Evolutionary conservation across 2,113 vertebrate genomes (phyloP), one percentile per base, ranked within the genome.

Genomic region (Microcebus ravelobensis): DNA sequence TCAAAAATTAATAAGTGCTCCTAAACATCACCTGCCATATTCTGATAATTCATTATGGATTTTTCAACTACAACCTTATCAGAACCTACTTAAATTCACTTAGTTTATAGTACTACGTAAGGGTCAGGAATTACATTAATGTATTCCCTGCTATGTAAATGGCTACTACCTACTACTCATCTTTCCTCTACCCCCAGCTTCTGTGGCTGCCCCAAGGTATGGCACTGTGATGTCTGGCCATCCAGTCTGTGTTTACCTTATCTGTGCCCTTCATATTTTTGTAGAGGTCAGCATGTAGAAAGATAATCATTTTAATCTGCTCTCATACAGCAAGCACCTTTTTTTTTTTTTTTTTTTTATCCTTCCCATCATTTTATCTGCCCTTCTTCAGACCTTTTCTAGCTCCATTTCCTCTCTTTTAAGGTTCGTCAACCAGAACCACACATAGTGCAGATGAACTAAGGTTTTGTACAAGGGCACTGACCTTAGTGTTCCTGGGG

Each of bases 381-480:
- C 90, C 87, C 96, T 97, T 95, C 93, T 76, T 89, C 89, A 95
- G 88, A 94, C 91, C 86, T 96, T 91, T 94, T 65, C 90, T 67
- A 85, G 96, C 83, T 96, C 90, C 83, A 96, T 97, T 93, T 97
- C 94, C 95, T 97, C 79, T 79, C 94, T 93, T 98, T 96, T 81
- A 92, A 97, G 96, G 95, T 94, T 96, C 90, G 97, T 92, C 96
- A 97, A 97, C 87, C 87, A 96, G 90, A 97, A 76, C 45, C 88
- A 81, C 91, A 93, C 25, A 86, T 2, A 92, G 90, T 39, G 31
- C 52, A 50, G 55, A 92, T 77, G 94, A 95, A 95, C 94, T 84
- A 61, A 94, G 87, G 87, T 71, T 97, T 95, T 90, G 36, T 74
- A 94, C 90, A 87, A 92, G 93, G 92, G 36, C 89, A 90, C 29